Evolutionary conservation across 53 echinoderm and acorn worm species (phyloP).

Genomic region (Astropecten irregularis): DNA sequence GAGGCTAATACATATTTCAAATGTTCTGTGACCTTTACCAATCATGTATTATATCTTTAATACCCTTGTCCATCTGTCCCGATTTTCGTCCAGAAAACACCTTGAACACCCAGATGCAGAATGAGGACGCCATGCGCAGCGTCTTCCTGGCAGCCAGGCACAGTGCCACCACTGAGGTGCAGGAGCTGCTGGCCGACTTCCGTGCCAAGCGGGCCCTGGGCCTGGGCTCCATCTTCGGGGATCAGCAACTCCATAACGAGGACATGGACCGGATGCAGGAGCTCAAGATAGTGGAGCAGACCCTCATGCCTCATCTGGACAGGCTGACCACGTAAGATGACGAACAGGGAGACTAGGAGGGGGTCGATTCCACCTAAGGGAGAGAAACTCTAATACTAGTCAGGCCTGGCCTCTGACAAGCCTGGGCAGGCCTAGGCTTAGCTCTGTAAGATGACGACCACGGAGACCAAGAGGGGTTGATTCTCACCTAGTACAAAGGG

Average conservation of each 20-base stretch:
- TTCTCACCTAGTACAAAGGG: background rate
- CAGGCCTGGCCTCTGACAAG: no score
- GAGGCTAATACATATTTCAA: no score
- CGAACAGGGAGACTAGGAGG: no score
- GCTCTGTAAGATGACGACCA: no score
- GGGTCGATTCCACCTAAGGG: no score
- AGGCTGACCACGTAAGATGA: constrained; percentile 86
- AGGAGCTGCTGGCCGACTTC: constrained; percentile 91
- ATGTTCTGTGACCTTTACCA: no score
- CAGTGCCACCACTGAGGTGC: constrained; percentile 70
- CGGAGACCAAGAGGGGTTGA: no score
- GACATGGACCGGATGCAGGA: constrained; percentile 77
- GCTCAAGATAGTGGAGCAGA: constrained; percentile 81
- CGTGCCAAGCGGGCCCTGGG: constrained; percentile 82
- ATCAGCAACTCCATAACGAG: constrained; percentile 77
- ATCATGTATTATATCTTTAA: no score
- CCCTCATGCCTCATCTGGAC: constrained; percentile 85
- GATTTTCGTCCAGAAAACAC: constrained; percentile 57
- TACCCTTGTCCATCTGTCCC: no score
- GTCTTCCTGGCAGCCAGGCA: constrained; percentile 69
- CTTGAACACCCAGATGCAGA: constrained; percentile 55
- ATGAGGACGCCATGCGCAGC: constrained; percentile 84
- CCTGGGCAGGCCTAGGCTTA: no score
- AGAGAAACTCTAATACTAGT: no score
- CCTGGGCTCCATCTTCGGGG: constrained; percentile 92